Conservation (phyloP, 2,888 invertebrate genomes). For the Thymelicus sylvestris region DNA sequence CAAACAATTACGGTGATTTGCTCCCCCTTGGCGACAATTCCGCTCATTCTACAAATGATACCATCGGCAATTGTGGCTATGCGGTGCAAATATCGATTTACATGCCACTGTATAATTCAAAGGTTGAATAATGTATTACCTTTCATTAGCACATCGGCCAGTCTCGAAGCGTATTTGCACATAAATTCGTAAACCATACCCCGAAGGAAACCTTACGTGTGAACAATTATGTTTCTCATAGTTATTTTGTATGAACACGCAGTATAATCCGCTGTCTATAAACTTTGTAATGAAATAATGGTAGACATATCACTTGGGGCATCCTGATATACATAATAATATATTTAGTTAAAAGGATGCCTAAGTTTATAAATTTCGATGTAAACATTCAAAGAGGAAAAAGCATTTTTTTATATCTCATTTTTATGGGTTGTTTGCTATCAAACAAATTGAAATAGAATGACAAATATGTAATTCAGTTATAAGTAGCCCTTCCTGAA, state of each 20-base stretch:
- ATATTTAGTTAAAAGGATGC: no score
- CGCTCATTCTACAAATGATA: slow-evolving; percentile 63
- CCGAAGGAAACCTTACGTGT: slow-evolving; percentile 73
- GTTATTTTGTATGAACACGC: neutral
- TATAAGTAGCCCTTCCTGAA: no score
- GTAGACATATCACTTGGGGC: no score
- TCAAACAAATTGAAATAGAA: no score
- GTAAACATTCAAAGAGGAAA: no score
- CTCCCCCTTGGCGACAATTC: slow-evolving; percentile 53
- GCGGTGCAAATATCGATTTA: slow-evolving; percentile 84
- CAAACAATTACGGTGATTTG: slow-evolving; percentile 47
- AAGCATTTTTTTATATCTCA: no score
- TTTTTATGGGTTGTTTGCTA: no score
- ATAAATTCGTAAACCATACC: slow-evolving; percentile 80
- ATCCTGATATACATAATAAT: no score
- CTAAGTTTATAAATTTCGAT: no score
- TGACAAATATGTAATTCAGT: no score
- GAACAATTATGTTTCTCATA: slow-evolving; percentile 70
- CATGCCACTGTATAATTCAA: slow-evolving; percentile 83
- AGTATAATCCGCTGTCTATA: no score
- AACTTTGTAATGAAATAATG: no score
- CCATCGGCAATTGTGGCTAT: slow-evolving; percentile 74
- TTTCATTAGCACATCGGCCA: slow-evolving; percentile 84
- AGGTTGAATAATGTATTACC: slow-evolving; percentile 84
- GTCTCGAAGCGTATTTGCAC: slow-evolving; percentile 82